Base-by-base conservation (phyloP, 2,888 invertebrate species). In the Trissolcus brochymenae region DNA sequence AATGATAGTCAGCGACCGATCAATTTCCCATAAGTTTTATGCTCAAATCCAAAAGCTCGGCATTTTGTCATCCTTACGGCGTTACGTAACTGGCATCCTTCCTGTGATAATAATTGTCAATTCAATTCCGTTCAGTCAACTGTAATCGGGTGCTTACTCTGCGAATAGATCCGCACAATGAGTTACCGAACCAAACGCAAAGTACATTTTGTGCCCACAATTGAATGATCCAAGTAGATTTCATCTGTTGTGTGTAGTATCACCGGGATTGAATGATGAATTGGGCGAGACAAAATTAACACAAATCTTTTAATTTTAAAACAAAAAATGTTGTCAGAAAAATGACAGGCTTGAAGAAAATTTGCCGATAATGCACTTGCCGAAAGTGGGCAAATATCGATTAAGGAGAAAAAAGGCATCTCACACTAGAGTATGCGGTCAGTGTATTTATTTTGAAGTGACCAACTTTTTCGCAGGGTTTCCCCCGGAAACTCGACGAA, bases 401-500 rank as follows among this genome's bases (percentile, higher is more conserved):
- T 66, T 49, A 46, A 40, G 14, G 46, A 57, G 40, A 25, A 56
- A 71, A 40, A 56, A 59, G 53, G 14, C 16, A 43, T 43, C 46
- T 13, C 35, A 2, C 1, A 2, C 19, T 19, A 16, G 29, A 25
- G 40, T 49, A 14, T 46, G 46, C 60, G 35, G 53, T 41, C 46
- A 41, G 21, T 53, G 40, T 54, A 74, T 74, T 62, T n/a, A n/a
- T n/a, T n/a, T n/a, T 76, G 67, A 76, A 76, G 56, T 53, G 66
- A 55, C 49, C 55, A 65, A 81, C 81, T 88, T 88, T 81, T 79
- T 73, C 65, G 61, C 91, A 94, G 94, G 89, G 94, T 94, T 81
- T 94, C 94, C 64, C 94, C 94, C 66, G 91, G 92, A 72, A 93
- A 93, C 89, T 92, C 93, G 80, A 91, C 92, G 70, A 94, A 93